Evolutionary conservation across 2,797 vertebrate genomes (phyloP), one percentile per base, ranked within the genome.

Genomic region (Chelidonichthys spinosus): DNA sequence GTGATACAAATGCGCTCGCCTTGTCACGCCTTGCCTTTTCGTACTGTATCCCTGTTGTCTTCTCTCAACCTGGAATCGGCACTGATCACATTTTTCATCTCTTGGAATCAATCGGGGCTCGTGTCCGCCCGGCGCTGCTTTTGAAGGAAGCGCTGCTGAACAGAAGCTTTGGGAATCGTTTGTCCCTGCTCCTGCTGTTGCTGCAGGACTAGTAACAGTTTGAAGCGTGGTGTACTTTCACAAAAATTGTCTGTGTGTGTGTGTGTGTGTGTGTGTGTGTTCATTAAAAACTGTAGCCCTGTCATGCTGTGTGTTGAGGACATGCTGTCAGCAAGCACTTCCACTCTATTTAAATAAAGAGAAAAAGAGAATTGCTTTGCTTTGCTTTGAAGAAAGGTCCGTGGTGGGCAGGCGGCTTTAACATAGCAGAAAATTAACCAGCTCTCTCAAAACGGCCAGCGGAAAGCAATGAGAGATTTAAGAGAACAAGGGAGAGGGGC

Each of bases 341-440:
- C 66, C 37, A 11, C 46, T 80, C 63, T 7, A 69, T 84, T 61
- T 82, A 78, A 85, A 87, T 73, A 83, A 84, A 58, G 58, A 77
- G 72, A 60, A 79, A 83, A 69, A 68, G 58, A 49, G 78, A 89
- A 81, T 60, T 8, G 54, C 69, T 14, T 42, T 66, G 58, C 69
- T 14, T 42, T 66, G 36, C 67, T 88, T 76, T 84, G 56, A 86
- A 79, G 63, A 76, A 54, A 66, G 53, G 69, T 70, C 83, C 11
- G 25, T 14, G 37, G 83, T 83, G 78, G 73, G 64, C 62, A 69
- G 65, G 62, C 77, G 35, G 89, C 49, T 82, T 88, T 84, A 87
- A 86, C 82, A 78, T 68, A 58, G 81, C 85, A 82, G 81, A 84
- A 87, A 82, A 89, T 89, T 74, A 84, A 69, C 68, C 63, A 2